Percentiles rank a stretch among this genome's conserved stretches.
Evolutionary conservation across 1,140 invertebrate genomes (phyloP).

Genomic region (Antheraea mylitta): DNA sequence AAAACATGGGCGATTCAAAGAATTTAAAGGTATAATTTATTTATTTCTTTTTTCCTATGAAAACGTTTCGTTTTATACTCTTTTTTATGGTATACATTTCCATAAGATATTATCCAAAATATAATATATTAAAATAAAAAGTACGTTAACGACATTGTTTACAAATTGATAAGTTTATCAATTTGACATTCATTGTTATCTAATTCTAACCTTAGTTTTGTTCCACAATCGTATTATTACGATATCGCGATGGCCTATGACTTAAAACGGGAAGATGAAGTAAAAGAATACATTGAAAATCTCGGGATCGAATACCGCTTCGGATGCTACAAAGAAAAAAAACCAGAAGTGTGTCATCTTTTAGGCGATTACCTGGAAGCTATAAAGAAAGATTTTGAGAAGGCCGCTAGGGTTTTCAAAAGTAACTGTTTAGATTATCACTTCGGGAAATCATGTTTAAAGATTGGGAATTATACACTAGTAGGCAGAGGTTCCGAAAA

Average conservation of each 20-base stretch:
- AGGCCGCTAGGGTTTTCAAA: slow-evolving; percentile 89
- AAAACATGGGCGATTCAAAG: slow-evolving; percentile 27
- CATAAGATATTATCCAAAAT: neutral
- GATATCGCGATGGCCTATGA: slow-evolving; percentile 76
- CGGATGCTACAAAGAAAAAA: slow-evolving; percentile 86
- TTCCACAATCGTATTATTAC: slow-evolving; percentile 31
- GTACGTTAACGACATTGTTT: slow-evolving; percentile 43
- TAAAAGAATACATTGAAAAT: slow-evolving; percentile 92
- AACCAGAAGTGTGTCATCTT: slow-evolving; percentile 90
- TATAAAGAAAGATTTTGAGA: slow-evolving; percentile 88
- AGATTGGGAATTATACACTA: slow-evolving; percentile 87
- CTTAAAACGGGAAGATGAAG: slow-evolving; percentile 91
- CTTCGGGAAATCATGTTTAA: slow-evolving; percentile 90
- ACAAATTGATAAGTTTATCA: slow-evolving; percentile 54
- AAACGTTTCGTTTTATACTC: no score
- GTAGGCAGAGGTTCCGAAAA: slow-evolving; percentile 82
- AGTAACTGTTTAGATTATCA: slow-evolving; percentile 92
- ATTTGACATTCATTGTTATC: slow-evolving; percentile 59
- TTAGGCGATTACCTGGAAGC: slow-evolving; percentile 93
- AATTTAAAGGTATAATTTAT: slow-evolving; percentile 25
- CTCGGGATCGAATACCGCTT: slow-evolving; percentile 95
- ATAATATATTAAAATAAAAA: slow-evolving; percentile 24
- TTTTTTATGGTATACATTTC: no score
- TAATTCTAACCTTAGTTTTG: slow-evolving; percentile 40
- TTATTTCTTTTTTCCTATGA: neutral